Percentiles rank a stretch among this genome's conserved stretches.
These are phyloP conservation scores for Phaonia tiefii DNA, from an alignment of 2,888 invertebrate species.

Conservation along the genomic window DNA sequence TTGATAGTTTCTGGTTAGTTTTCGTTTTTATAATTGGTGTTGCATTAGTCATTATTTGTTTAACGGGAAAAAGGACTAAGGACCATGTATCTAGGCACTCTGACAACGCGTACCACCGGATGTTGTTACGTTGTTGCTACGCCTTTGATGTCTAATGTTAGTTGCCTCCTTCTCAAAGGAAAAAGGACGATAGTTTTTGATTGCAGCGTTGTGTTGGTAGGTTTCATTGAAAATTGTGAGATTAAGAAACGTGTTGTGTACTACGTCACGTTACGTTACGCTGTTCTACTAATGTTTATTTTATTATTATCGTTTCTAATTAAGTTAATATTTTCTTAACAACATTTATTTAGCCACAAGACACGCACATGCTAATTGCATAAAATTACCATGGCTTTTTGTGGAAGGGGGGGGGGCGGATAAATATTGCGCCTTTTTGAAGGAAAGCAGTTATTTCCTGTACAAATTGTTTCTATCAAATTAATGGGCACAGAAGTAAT, in stretches of 20 bases:
- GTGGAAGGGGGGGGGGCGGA: too few relatives aligned
- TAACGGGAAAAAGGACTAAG: conserved; percentile 15
- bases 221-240: conserved; percentile 50
- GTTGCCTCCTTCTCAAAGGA: neutral
- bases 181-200: conserved; percentile 50
- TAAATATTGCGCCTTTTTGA: conserved; percentile 6
- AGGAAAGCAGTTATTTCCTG: neutral
- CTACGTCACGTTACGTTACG: conserved; percentile 1
- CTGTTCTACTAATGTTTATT: conserved; percentile 56
- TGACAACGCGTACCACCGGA: conserved; percentile 10
- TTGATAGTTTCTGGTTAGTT: conserved; percentile 51
- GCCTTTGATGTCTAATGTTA: conserved; percentile 42
- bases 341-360: conserved; percentile 57
- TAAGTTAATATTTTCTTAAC: conserved; percentile 62
- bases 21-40: conserved; percentile 32
- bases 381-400: conserved; percentile 57
- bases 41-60: conserved; percentile 29
- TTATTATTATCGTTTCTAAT: conserved; percentile 59
- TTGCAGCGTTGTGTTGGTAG: neutral
- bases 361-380: conserved; percentile 64
- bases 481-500: too few relatives aligned
- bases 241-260: conserved; percentile 31
- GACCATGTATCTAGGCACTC: neutral
- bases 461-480: too few relatives aligned
- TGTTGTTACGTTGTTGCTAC: conserved; percentile 41